Base-by-base conservation (phyloP, 1,140 invertebrate species). In the Temnothorax longispinosus region DNA sequence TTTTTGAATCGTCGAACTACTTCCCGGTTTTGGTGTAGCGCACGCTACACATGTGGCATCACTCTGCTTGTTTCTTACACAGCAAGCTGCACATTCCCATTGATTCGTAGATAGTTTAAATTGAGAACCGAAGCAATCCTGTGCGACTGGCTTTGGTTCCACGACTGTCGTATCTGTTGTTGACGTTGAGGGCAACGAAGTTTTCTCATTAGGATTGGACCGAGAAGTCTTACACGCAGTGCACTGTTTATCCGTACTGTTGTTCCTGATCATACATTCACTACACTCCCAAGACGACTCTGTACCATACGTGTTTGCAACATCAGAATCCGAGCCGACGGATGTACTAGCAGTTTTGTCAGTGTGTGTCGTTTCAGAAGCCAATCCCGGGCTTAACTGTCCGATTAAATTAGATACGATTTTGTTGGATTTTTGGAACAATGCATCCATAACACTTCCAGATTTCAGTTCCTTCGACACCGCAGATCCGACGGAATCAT, bases 21-120 rank as follows among this genome's bases (percentile, higher is more conserved):
- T 94, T 54, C 90, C 94, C 52, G 96, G 95, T 92, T 96, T 97
- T 8, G 94, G 89, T 6, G 96, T 94, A 87, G 96, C 95, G 93
- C 97, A 98, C 11, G 97, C 97, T 5, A 96, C 94, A 94, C 97
- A 98, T 85, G 96, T 97, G 3, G 87, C 88, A 21, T 94, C 94
- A 11, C 94, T 94, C 21, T 94, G 90, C 60, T 97, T 96, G 93
- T 98, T 98, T 69, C 95, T 94, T 2, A 97, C 95, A 95, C 96
- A 96, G 94, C 97, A 98, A 60, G 94, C 95, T 11, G 94, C 90
- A 94, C 97, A 98, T 80, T 97, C 96, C 97, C 97, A 97, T 75
- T 95, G 95, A 86, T 95, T 95, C 2, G 92, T 77, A 50, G 95
- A 93, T 54, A 95, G 92, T 91, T 96, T 97, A 88, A 97, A 97